Conservation (phyloP, 2,888 invertebrate species). For the Nesidiocoris tenuis region DNA sequence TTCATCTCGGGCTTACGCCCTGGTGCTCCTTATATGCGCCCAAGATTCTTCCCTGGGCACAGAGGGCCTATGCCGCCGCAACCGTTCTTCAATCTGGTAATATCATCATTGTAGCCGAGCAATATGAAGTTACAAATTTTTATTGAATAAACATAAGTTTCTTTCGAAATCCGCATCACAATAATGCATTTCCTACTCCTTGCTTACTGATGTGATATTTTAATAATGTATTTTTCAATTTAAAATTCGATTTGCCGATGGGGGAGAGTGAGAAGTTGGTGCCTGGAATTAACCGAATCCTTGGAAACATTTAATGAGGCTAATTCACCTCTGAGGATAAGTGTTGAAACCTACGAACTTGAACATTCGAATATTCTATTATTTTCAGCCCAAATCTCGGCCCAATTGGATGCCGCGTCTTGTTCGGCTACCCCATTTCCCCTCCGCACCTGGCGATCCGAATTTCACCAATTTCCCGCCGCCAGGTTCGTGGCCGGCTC, state of each 20-base stretch:
- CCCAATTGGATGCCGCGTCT: constrained; percentile 34
- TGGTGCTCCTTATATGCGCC: constrained; percentile 42
- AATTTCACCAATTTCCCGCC: constrained; percentile 28
- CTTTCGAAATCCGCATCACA: too few species aligned
- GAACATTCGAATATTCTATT: neutral
- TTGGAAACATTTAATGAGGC: too few species aligned
- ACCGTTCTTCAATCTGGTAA: constrained; percentile 38
- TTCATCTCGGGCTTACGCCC: constrained; percentile 29
- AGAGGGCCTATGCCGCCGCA: constrained; percentile 39
- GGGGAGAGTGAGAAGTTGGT: too few species aligned
- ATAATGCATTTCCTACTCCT: too few species aligned
- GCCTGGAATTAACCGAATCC: too few species aligned
- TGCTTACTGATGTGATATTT: too few species aligned
- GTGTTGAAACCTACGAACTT: too few species aligned
- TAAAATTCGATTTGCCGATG: too few species aligned
- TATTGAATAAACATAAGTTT: neutral
- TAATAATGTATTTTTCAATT: too few species aligned
- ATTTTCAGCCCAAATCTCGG: constrained; percentile 33
- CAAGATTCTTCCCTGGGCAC: constrained; percentile 41
- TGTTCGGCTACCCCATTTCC: constrained; percentile 27
- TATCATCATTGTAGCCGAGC: neutral
- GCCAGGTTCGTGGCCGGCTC: constrained; percentile 4
- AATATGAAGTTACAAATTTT: neutral
- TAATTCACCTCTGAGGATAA: too few species aligned
- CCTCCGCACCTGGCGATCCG: constrained; percentile 1